Evolutionary conservation across 2,113 vertebrate genomes (phyloP), one percentile per base, ranked within the genome.

Genomic region (Varanus komodoensis): DNA sequence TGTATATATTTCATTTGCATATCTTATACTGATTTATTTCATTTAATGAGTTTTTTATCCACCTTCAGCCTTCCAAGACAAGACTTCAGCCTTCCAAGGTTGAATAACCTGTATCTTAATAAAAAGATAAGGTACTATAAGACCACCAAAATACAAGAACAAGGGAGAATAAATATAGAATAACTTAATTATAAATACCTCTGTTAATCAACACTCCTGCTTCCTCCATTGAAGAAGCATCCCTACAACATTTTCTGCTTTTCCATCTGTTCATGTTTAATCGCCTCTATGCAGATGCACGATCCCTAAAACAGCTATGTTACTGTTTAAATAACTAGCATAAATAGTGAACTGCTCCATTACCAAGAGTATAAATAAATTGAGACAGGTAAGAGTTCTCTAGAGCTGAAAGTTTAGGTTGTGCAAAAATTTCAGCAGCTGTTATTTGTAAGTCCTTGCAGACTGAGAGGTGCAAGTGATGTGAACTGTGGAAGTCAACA

Each of bases 381-480:
- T 91, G 85, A 93, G 95, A 96, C 94, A 96, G 94, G 95, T 94
- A 94, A 91, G 91, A 52, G 92, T 96, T 96, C 96, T 97, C 94
- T 94, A 91, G 69, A 97, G 93, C 96, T 92, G 95, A 96, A 96
- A 96, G 97, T 97, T 97, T 97, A 96, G 95, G 93, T 97, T 97
- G 94, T 93, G 92, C 80, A 92, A 90, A 95, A 96, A 94, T 94
- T 94, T 94, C 48, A 84, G 88, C 96, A 96, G 95, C 96, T 97
- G 95, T 96, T 95, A 96, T 97, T 97, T 97, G 96, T 95, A 95
- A 93, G 93, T 85, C 94, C 96, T 96, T 89, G 87, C 91, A 87
- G 95, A 88, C 90, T 38, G 87, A 93, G 86, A 95, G 89, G 93
- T 95, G 95, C 94, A 94, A 96, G 94, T 94, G 95, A 97, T 95